Evolutionary conservation across 2,888 invertebrate species (phyloP).

Genomic region (Hypsopygia costalis): DNA sequence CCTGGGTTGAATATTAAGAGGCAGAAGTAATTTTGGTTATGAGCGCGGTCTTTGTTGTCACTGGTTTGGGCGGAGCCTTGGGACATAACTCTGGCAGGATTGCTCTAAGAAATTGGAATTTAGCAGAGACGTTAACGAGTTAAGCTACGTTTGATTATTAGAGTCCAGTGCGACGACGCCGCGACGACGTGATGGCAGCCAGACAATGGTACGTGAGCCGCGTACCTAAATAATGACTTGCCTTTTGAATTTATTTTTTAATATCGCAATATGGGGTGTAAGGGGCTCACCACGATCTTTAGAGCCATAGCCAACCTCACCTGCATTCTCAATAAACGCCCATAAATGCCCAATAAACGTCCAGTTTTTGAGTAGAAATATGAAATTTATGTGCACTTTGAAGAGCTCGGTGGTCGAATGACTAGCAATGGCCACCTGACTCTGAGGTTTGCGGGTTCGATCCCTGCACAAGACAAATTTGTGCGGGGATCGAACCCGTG

Average conservation of each 20-base stretch:
- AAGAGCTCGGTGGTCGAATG: no score
- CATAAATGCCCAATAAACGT: no score
- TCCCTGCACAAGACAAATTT: no score
- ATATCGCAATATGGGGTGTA: no score
- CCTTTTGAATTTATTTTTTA: neutral
- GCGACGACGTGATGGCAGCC: constrained; percentile 17
- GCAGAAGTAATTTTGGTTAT: constrained; percentile 66
- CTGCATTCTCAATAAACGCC: no score
- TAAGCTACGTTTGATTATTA: constrained; percentile 29
- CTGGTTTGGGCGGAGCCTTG: constrained; percentile 36
- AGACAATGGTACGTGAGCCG: constrained; percentile 4
- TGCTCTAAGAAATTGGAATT: constrained; percentile 42
- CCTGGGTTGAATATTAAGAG: constrained; percentile 63
- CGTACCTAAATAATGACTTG: neutral
- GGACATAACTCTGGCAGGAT: constrained; percentile 50
- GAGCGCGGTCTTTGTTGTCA: constrained; percentile 60
- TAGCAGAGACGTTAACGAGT: constrained; percentile 36
- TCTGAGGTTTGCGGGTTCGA: no score
- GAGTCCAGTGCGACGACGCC: constrained; percentile 12
- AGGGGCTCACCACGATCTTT: no score
- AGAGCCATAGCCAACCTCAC: no score
- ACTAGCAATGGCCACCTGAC: no score
- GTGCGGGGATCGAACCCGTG: no score
- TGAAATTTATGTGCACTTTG: no score
- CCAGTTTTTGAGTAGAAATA: no score